Percentiles rank a stretch among this genome's conserved stretches.
These are phyloP conservation scores for Ostrea edulis DNA, from an alignment of 1,140 invertebrate species.

Conservation along the genomic window DNA sequence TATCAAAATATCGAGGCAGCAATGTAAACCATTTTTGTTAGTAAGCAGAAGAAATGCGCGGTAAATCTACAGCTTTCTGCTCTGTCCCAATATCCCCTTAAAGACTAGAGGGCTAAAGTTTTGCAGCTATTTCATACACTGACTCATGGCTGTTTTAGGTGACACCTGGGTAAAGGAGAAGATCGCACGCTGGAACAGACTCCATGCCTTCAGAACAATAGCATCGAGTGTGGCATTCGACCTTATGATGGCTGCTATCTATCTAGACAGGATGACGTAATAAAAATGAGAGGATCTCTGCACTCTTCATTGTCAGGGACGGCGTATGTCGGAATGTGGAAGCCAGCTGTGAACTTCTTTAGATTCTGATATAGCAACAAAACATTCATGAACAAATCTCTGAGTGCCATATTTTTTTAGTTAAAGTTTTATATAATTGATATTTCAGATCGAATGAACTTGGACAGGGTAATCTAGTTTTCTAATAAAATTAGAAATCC, in stretches of 20 bases:
- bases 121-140: not conserved
- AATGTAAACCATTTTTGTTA: not conserved
- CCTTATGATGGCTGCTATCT: conserved; percentile 1
- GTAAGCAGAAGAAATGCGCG: not conserved
- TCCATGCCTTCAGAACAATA: conserved; percentile 44
- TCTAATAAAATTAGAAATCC: no score
- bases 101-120: not conserved
- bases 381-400: no score
- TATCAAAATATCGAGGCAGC: no score
- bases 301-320: no score
- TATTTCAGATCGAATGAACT: no score
- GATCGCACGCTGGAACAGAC: conserved; percentile 45
- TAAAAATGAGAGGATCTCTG: not conserved
- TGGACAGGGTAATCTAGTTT: no score
- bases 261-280: conserved; percentile 9
- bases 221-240: conserved; percentile 29
- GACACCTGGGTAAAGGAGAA: conserved; percentile 43
- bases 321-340: no score
- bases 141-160: not conserved
- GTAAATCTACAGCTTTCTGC: not conserved
- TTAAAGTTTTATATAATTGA: no score
- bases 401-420: no score
- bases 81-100: no score
- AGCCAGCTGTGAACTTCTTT: no score
- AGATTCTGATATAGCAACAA: no score